Base-by-base conservation (phyloP, 2,888 invertebrate species). In the Drosophila niveifrons region DNA sequence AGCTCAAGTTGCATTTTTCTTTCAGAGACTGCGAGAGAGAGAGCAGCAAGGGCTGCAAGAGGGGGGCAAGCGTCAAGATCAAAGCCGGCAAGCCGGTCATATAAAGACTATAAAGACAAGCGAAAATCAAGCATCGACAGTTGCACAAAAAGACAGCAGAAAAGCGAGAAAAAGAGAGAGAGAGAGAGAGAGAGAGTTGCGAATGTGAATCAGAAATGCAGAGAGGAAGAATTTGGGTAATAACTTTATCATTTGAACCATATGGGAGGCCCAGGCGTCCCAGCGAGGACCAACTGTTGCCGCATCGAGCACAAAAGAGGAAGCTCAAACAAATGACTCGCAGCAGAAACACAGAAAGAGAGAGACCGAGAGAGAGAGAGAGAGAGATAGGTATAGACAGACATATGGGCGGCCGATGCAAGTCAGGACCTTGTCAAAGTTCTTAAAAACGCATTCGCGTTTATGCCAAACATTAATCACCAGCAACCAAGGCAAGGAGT, bases 201-300 rank as follows among this genome's bases (percentile, higher is more conserved):
- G 28, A 61, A 34, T 62, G 53, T 76, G 70, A 36, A 11, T 31
- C 47, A 77, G 23, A 46, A 63, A 66, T 47, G 59, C 57, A 61
- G 65, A 64, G 50, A 34, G 50, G 63, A 83, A 79, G 88, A 88
- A 48, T 79, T 91, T 91, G 84, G 89, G 92, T 92, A 92, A 92
- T 92, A 92, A 92, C 92, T 92, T 91, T 91, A 91, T 92, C 91
- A 91, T 88, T 36, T 17, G 31, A 50, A 57, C 92, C 90, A 90
- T 91, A 91, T 92, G 91, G 92, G 91, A 90, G 92, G 92, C 91
- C 90, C 65, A 61, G 23, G 36, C 8, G 9, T 11, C 31, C n/a
- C 3, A 36, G n/a, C n/a, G 23, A 23, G 17, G 61, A n/a, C 64
- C 80, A 88, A 76, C 86, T 86, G 83, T 80, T 70, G 73, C 63